A percentile compares a stretch with the other conserved stretches of the same genome.
These are phyloP conservation scores for Myotis lucifugus DNA, from an alignment of 2,113 vertebrate species.

Conservation along the genomic window DNA sequence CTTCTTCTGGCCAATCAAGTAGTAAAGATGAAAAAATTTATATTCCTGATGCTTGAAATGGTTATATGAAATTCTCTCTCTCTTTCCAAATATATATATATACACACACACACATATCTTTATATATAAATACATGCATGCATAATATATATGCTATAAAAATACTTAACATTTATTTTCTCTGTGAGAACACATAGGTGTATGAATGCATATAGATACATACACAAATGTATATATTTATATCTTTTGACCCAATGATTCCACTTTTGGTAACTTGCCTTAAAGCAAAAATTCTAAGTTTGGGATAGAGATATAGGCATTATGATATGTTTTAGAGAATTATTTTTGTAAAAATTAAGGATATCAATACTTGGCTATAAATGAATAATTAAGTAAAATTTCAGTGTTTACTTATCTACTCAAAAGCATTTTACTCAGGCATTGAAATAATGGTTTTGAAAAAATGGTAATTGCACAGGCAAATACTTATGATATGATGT, in stretches of 20 bases:
- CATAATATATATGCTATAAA: background rate
- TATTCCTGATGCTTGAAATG: background rate
- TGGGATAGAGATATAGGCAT: background rate
- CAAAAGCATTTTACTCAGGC: background rate
- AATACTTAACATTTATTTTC: background rate
- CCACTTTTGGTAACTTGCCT: background rate
- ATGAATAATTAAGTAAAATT: background rate
- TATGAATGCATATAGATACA: background rate
- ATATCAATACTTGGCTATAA: background rate
- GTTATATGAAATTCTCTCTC: background rate
- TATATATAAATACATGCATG: background rate
- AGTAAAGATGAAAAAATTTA: constrained; percentile 6
- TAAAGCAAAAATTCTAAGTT: constrained; percentile 27
- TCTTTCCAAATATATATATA: background rate
- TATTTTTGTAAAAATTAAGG: background rate
- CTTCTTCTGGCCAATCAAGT: background rate
- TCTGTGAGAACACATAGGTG: background rate
- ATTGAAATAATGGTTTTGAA: constrained; percentile 12
- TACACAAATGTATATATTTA: background rate
- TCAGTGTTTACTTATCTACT: background rate
- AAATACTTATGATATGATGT: background rate
- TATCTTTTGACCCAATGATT: background rate
- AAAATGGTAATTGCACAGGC: background rate
- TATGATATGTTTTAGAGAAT: background rate
- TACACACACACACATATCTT: background rate